phyloP scores from a whole-genome alignment of 2,888 invertebrate genomes.

The Sphaerophoria taeniata region DNA sequence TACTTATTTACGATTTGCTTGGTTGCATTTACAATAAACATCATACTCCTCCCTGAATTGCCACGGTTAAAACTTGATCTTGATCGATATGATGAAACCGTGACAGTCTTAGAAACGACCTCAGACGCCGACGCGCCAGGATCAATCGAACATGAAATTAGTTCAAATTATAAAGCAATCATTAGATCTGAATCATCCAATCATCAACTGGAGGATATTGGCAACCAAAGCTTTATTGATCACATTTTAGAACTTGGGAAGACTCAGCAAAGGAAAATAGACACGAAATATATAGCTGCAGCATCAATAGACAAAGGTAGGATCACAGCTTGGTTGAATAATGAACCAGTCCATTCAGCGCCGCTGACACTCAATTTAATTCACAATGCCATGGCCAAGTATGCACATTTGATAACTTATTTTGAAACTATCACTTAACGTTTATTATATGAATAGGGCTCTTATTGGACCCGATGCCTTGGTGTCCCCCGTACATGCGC shows the following conservation, averaged over 20 bases:
- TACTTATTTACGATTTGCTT: constrained; percentile 80
- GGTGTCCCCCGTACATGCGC: too few relatives aligned
- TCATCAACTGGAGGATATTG: constrained; percentile 75
- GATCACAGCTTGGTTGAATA: too few relatives aligned
- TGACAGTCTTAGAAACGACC: constrained; percentile 77
- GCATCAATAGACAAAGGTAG: too few relatives aligned
- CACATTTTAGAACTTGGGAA: constrained; percentile 78
- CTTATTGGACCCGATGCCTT: constrained; percentile 73
- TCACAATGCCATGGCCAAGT: constrained; percentile 86
- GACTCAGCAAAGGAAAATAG: constrained; percentile 82
- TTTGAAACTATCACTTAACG: not conserved
- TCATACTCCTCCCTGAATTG: too few relatives aligned
- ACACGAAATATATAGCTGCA: constrained; percentile 82
- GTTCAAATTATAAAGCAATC: constrained; percentile 76
- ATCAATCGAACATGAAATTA: constrained; percentile 61
- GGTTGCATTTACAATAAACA: constrained; percentile 86
- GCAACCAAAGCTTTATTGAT: constrained; percentile 61
- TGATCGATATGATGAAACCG: constrained; percentile 77
- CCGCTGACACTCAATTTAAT: constrained; percentile 84
- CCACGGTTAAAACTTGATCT: constrained; percentile 81
- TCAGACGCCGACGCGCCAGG: not conserved
- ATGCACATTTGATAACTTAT: constrained; percentile 19
- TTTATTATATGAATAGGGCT: constrained; percentile 53
- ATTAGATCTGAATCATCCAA: constrained; percentile 75
- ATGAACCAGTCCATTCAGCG: too few relatives aligned